phyloP scores from a whole-genome alignment of 2,113 vertebrate species.

The Sceloporus tristichus region DNA sequence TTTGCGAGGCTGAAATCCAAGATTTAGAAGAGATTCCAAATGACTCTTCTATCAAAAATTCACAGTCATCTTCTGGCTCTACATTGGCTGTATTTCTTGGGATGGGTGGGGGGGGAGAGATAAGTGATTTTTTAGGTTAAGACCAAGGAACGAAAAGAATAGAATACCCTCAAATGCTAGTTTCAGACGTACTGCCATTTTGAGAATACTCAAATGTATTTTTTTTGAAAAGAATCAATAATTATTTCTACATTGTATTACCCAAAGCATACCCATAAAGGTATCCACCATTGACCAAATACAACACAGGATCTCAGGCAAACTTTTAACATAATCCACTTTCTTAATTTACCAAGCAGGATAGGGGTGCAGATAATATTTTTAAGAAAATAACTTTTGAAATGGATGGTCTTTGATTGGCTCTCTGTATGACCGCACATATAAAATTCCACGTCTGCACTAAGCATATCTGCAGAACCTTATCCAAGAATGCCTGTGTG shows the following conservation, averaged over 20 bases:
- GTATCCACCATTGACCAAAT: too few species aligned
- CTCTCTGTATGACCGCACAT: background rate
- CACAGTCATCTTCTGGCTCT: conserved; percentile 71
- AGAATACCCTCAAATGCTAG: conserved; percentile 42
- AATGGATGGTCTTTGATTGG: too few species aligned
- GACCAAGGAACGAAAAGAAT: conserved; percentile 50
- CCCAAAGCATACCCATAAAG: background rate
- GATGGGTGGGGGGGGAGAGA: conserved; percentile 21
- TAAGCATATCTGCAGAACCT: background rate
- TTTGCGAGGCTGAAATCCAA: conserved; percentile 68
- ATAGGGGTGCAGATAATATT: too few species aligned
- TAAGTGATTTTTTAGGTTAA: background rate
- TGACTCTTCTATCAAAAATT: conserved; percentile 79
- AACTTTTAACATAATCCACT: too few species aligned
- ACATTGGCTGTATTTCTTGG: conserved; percentile 19
- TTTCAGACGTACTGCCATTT: conserved; percentile 10
- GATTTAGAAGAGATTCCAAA: conserved; percentile 27
- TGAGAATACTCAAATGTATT: background rate
- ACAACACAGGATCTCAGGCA: too few species aligned
- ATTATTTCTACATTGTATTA: background rate
- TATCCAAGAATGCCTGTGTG: background rate
- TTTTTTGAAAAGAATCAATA: conserved; percentile 6
- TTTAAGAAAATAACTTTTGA: too few species aligned
- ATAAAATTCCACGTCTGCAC: background rate
- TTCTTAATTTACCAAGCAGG: too few species aligned